Conservation (phyloP, 2,888 invertebrate genomes). For the Amaurobius ferox region DNA sequence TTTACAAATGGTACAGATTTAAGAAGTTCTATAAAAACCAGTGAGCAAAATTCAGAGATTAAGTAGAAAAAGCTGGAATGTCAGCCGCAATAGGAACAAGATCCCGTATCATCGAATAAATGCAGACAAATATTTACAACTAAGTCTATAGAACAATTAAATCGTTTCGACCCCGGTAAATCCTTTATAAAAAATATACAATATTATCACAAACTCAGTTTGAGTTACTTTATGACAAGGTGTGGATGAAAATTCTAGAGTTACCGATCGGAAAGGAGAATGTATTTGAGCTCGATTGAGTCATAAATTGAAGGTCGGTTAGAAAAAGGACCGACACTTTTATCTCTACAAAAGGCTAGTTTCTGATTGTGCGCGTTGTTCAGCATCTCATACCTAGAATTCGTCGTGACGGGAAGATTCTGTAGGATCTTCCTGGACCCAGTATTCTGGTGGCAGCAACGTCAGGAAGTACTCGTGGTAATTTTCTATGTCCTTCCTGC, state of each 20-base stretch:
- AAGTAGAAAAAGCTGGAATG: slow-evolving; percentile 23
- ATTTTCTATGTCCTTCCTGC: slow-evolving; percentile 71
- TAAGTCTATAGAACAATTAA: neutral
- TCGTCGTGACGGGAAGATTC: slow-evolving; percentile 72
- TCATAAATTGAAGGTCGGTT: neutral
- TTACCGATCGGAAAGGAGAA: too few species aligned
- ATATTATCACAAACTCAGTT: neutral
- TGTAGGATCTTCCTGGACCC: slow-evolving; percentile 70
- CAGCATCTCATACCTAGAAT: slow-evolving; percentile 56
- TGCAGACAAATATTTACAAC: slow-evolving; percentile 15
- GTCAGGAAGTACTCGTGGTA: slow-evolving; percentile 73
- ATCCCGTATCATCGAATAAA: neutral
- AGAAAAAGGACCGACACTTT: neutral
- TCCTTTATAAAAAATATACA: neutral
- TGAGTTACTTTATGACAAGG: neutral
- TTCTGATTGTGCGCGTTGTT: too few species aligned
- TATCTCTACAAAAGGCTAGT: too few species aligned
- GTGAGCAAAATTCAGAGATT: neutral
- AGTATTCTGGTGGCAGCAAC: slow-evolving; percentile 74
- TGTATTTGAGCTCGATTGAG: neutral
- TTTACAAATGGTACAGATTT: neutral
- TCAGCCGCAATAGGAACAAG: slow-evolving; percentile 22
- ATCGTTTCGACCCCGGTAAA: neutral
- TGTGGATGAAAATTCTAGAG: neutral
- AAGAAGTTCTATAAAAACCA: neutral